These are phyloP conservation scores for Trachelus stipa DNA, from an alignment of 2,888 invertebrate species.

Conservation along the genomic window DNA sequence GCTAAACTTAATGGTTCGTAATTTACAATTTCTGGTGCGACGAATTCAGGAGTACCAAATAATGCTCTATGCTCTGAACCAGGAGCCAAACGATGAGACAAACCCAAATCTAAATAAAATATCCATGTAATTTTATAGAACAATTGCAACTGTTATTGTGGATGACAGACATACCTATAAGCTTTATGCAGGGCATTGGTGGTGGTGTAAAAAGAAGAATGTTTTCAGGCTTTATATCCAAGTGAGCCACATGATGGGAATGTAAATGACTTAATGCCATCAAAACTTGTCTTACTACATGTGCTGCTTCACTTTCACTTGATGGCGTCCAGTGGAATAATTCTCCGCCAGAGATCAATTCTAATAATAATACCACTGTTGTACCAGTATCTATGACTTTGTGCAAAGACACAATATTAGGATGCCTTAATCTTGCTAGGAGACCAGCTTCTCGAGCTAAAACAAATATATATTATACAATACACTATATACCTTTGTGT, in stretches of 20 bases:
- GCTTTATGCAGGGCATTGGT: conserved; percentile 70
- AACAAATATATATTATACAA: conserved; percentile 20
- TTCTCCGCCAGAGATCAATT: conserved; percentile 76
- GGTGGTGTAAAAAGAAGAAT: conserved; percentile 70
- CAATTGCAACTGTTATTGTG: background rate
- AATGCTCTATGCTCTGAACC: conserved; percentile 69
- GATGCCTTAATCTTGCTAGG: conserved; percentile 70
- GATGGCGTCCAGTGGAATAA: conserved; percentile 72
- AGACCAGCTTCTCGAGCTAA: conserved; percentile 70
- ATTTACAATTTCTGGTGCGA: conserved; percentile 70
- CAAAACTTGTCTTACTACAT: conserved; percentile 73
- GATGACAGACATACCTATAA: conserved; percentile 65
- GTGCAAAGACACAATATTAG: conserved; percentile 73
- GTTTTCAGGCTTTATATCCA: conserved; percentile 79
- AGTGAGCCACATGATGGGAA: conserved; percentile 73
- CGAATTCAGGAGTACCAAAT: conserved; percentile 68
- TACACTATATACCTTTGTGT: background rate
- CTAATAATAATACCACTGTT: conserved; percentile 73
- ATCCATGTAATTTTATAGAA: background rate
- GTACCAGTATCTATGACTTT: conserved; percentile 73
- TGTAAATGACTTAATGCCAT: conserved; percentile 74
- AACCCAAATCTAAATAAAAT: conserved; percentile 70
- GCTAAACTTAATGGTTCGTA: conserved; percentile 74
- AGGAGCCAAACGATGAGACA: conserved; percentile 66
- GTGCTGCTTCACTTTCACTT: conserved; percentile 72